Conservation (phyloP, 1,140 invertebrate species). For the Chelonus insularis region DNA sequence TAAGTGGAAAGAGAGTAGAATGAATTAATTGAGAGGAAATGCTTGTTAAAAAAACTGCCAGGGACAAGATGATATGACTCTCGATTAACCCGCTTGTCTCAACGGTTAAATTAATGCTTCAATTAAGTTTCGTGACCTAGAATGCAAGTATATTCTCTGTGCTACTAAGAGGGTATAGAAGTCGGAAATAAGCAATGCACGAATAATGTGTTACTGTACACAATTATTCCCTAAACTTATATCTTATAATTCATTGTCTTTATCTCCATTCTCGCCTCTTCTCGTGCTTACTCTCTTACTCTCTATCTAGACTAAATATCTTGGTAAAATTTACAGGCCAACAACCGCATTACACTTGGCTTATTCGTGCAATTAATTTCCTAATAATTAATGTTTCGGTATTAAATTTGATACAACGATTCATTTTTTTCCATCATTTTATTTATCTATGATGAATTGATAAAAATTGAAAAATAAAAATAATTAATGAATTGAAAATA, state of each 20-base stretch:
- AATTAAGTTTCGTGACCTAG: conserved; percentile 32
- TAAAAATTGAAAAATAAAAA: background rate
- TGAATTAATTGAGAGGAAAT: background rate
- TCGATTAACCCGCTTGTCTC: conserved; percentile 19
- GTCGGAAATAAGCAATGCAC: conserved; percentile 13
- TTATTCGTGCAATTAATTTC: conserved; percentile 15
- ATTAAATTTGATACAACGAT: background rate
- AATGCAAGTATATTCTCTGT: conserved; percentile 28
- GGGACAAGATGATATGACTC: background rate
- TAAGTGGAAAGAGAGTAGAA: background rate
- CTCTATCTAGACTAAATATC: conserved; percentile 11
- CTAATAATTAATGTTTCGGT: background rate
- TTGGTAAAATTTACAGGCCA: conserved; percentile 13
- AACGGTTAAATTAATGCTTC: conserved; percentile 30
- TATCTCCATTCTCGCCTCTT: background rate
- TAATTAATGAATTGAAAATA: background rate
- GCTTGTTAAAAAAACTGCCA: background rate
- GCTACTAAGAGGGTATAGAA: conserved; percentile 8
- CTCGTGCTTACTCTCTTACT: background rate
- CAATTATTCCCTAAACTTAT: conserved; percentile 8
- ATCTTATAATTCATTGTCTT: conserved; percentile 12
- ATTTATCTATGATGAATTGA: background rate
- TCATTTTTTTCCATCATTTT: background rate
- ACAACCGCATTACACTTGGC: conserved; percentile 11
- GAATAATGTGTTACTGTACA: conserved; percentile 5